Evolutionary conservation across 2,113 vertebrate genomes (phyloP).

Genomic region (Mustelus asterias): DNA sequence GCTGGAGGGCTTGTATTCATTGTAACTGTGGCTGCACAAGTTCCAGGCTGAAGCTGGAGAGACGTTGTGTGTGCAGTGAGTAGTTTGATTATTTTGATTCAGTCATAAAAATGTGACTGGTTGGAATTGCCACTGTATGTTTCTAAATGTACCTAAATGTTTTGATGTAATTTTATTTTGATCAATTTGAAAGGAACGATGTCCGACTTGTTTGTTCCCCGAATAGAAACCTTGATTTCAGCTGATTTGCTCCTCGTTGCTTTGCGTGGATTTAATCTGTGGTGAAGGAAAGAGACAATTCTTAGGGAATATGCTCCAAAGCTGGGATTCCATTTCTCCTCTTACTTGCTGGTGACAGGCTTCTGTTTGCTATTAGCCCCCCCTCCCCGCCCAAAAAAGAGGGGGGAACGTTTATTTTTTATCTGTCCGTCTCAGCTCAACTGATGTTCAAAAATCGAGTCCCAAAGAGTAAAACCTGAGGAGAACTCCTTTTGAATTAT

Average conservation of each 20-base stretch:
- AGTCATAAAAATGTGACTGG: conserved; percentile 4
- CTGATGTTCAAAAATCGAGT: conserved; percentile 28
- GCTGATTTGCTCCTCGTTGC: not conserved
- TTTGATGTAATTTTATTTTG: conserved; percentile 19
- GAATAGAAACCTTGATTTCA: not conserved
- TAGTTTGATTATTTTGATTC: conserved; percentile 30
- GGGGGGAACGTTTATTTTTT: not conserved
- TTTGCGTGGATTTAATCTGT: not conserved
- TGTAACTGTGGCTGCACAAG: conserved; percentile 33
- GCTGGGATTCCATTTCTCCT: not conserved
- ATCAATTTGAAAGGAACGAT: not conserved
- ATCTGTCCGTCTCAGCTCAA: conserved; percentile 9
- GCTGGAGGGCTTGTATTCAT: conserved; percentile 37
- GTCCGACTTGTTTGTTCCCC: not conserved
- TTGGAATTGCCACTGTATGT: not conserved
- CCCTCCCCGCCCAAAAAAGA: not conserved
- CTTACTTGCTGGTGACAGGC: not conserved
- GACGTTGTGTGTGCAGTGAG: conserved; percentile 17
- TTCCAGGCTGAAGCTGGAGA: conserved; percentile 24
- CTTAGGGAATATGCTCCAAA: not conserved
- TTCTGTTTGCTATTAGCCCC: conserved; percentile 21
- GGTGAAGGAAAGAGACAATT: not conserved
- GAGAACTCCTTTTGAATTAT: conserved; percentile 36
- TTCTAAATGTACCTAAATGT: not conserved
- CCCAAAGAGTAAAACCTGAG: conserved; percentile 23